phyloP scores from a whole-genome alignment of 2,113 vertebrate species.

The Chelonoidis abingdonii region DNA sequence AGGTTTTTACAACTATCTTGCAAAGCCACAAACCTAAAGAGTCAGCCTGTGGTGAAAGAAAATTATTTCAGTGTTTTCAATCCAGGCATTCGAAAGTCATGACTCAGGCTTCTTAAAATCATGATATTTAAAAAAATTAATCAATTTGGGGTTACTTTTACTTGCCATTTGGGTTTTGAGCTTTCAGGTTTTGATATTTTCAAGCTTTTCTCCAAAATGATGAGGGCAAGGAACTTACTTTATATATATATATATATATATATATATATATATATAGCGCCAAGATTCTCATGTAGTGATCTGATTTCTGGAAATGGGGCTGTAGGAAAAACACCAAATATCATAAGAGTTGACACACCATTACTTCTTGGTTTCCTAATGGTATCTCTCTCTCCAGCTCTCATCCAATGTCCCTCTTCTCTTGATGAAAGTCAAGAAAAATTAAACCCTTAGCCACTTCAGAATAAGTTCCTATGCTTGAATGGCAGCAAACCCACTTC shows the following conservation, averaged over 20 bases:
- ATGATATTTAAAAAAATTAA: not conserved
- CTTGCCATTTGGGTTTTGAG: not conserved
- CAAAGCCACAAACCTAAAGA: too few relatives aligned
- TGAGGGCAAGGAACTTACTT: not conserved
- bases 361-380: not conserved
- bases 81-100: not conserved
- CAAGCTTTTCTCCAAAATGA: not conserved
- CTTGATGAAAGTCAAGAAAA: not conserved
- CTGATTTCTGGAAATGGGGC: not conserved
- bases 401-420: not conserved
- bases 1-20: too few relatives aligned
- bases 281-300: not conserved
- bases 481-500: not conserved
- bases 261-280: not conserved
- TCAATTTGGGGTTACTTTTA: not conserved
- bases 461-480: not conserved
- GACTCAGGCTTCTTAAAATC: not conserved
- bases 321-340: not conserved
- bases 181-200: not conserved
- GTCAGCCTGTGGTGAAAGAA: too few relatives aligned
- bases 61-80: too few relatives aligned
- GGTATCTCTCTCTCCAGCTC: not conserved
- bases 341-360: not conserved
- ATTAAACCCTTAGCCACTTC: not conserved
- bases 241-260: rapidly evolving